These are phyloP conservation scores for Drosophila meridionalis DNA, from an alignment of 2,888 invertebrate genomes.

Conservation along the genomic window DNA sequence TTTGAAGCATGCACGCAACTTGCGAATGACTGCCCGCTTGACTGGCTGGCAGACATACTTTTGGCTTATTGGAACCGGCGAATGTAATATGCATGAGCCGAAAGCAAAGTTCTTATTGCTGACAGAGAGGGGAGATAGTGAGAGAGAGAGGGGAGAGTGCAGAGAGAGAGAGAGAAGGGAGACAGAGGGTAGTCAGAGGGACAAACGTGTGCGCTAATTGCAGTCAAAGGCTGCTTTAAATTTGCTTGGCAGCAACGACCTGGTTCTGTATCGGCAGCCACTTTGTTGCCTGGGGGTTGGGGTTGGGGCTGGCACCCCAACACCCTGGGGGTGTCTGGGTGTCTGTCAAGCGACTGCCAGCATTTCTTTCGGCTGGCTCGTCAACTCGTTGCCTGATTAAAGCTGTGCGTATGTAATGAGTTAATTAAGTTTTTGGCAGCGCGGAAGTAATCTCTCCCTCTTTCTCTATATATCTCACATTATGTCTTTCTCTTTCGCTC, in stretches of 20 bases:
- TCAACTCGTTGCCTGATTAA: constrained; percentile 72
- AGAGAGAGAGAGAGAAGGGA: no score
- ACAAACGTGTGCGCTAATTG: constrained; percentile 74
- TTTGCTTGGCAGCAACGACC: constrained; percentile 34
- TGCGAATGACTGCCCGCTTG: constrained; percentile 46
- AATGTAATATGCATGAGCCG: constrained; percentile 66
- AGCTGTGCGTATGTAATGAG: constrained; percentile 81
- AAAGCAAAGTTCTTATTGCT: constrained; percentile 39
- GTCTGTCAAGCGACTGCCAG: constrained; percentile 26
- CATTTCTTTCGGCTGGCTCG: constrained; percentile 52
- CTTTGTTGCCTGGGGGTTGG: constrained; percentile 25
- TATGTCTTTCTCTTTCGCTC: neutral
- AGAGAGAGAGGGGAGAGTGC: neutral
- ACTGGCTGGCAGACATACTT: constrained; percentile 46
- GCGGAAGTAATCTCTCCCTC: constrained; percentile 31
- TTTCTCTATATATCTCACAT: neutral
- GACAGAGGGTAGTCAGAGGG: constrained; percentile 23
- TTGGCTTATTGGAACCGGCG: constrained; percentile 51
- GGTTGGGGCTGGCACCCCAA: constrained; percentile 6
- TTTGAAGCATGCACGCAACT: constrained; percentile 71
- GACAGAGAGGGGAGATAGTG: neutral
- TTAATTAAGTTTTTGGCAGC: constrained; percentile 83
- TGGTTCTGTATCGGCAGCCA: constrained; percentile 39
- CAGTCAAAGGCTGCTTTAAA: constrained; percentile 79
- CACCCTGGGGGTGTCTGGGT: constrained; percentile 16